Percentiles rank a stretch among this genome's conserved stretches.
Evolutionary conservation across 2,888 invertebrate genomes (phyloP).

Genomic region (Panorpa germanica): DNA sequence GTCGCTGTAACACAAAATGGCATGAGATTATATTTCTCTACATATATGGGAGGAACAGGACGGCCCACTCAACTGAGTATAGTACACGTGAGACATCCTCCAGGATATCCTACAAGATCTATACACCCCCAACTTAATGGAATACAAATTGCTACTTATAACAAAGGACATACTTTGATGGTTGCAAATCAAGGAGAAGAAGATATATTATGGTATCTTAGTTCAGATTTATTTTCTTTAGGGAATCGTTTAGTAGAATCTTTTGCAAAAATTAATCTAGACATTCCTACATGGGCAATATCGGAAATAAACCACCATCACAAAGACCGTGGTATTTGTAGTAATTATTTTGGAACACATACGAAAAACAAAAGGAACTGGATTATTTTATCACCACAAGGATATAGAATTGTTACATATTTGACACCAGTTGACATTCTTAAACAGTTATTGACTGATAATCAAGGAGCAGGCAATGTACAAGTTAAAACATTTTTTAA

Average conservation of each 20-base stretch:
- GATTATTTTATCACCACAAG: constrained; percentile 75
- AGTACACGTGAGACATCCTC: constrained; percentile 82
- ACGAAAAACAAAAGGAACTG: too few species aligned
- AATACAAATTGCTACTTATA: constrained; percentile 67
- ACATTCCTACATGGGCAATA: too few species aligned
- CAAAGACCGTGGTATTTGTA: too few species aligned
- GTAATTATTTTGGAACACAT: too few species aligned
- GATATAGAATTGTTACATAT: constrained; percentile 67
- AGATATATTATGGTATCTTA: constrained; percentile 60
- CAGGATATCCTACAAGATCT: constrained; percentile 85
- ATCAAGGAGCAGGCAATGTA: constrained; percentile 71
- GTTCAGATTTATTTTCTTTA: constrained; percentile 58
- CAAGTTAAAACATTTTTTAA: constrained; percentile 72
- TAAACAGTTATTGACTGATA: constrained; percentile 59
- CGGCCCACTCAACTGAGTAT: constrained; percentile 47
- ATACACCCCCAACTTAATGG: constrained; percentile 62
- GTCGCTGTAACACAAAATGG: constrained; percentile 84
- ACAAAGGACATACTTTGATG: too few species aligned
- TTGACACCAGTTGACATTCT: constrained; percentile 79
- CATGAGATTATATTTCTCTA: constrained; percentile 70
- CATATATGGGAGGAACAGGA: too few species aligned
- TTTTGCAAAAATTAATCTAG: too few species aligned
- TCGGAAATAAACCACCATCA: too few species aligned
- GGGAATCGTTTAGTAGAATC: too few species aligned
- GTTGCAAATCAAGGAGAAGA: constrained; percentile 48